phyloP scores from a whole-genome alignment of 2,113 vertebrate species.

The Procavia capensis region DNA sequence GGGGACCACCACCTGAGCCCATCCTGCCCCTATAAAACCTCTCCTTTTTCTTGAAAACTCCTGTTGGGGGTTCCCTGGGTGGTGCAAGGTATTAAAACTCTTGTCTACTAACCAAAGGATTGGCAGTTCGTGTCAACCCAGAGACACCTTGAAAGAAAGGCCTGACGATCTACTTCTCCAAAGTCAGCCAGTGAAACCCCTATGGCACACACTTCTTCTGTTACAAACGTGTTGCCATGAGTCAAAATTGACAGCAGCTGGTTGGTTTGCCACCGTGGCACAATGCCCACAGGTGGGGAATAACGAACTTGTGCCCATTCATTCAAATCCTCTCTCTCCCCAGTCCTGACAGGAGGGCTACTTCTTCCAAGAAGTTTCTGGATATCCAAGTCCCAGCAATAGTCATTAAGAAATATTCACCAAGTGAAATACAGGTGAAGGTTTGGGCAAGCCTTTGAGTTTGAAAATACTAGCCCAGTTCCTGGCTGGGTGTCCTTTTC shows the following conservation, averaged over 20 bases:
- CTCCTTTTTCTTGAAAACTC: not conserved
- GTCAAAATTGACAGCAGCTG: too few species aligned
- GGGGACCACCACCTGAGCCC: accelerated
- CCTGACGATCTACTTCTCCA: too few species aligned
- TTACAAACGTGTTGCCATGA: not conserved
- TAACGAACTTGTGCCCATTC: not conserved
- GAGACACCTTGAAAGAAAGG: too few species aligned
- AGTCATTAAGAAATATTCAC: not conserved
- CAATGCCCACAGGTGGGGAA: not conserved
- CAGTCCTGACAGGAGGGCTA: not conserved
- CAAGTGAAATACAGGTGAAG: not conserved
- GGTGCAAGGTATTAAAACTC: too few species aligned
- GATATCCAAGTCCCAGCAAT: not conserved
- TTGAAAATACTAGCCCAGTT: not conserved
- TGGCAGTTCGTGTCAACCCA: too few species aligned
- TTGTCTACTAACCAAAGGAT: too few species aligned
- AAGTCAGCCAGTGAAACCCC: too few species aligned
- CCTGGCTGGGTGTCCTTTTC: not conserved
- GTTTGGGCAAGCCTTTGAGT: not conserved
- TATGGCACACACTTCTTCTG: not conserved
- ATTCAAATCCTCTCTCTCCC: not conserved
- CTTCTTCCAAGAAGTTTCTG: not conserved
- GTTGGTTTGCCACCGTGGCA: not conserved
- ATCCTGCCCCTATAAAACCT: accelerated
- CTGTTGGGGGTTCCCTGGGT: too few species aligned